Percentiles rank a stretch among this genome's conserved stretches.
Evolutionary conservation across 2,888 invertebrate species (phyloP).

Genomic region (Drosophila lutescens): DNA sequence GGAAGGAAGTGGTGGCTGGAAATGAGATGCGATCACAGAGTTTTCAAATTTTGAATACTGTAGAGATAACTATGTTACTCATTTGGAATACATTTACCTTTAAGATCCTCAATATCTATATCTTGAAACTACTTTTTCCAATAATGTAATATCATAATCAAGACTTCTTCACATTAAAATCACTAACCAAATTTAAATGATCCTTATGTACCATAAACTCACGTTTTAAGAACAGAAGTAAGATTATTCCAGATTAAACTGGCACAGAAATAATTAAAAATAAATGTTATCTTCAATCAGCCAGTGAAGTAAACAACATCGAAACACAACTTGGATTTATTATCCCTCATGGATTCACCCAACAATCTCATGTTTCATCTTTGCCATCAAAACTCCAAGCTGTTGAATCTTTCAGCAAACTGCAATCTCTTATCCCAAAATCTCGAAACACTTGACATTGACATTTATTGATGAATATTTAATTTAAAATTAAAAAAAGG

Average conservation of each 20-base stretch:
- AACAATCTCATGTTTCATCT: slow-evolving; percentile 14
- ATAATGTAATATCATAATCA: too few species aligned
- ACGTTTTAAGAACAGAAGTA: background rate
- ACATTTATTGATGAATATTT: slow-evolving; percentile 61
- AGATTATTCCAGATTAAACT: background rate
- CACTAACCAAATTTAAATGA: too few species aligned
- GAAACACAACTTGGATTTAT: background rate
- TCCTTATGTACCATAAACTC: too few species aligned
- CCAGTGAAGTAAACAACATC: background rate
- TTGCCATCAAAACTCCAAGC: background rate
- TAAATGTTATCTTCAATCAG: background rate
- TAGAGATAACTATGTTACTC: background rate
- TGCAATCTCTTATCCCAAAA: slow-evolving; percentile 23
- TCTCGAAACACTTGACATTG: slow-evolving; percentile 42
- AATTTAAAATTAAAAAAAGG: slow-evolving; percentile 27
- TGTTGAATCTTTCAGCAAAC: slow-evolving; percentile 16
- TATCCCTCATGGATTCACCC: background rate
- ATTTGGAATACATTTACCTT: background rate
- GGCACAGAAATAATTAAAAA: background rate
- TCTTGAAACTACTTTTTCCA: too few species aligned
- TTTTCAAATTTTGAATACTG: background rate
- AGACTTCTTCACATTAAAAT: too few species aligned
- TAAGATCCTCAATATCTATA: too few species aligned
- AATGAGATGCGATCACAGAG: background rate
- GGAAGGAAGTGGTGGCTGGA: slow-evolving; percentile 16